phyloP scores from a whole-genome alignment of 2,888 invertebrate genomes.

The Smittia aterrima region DNA sequence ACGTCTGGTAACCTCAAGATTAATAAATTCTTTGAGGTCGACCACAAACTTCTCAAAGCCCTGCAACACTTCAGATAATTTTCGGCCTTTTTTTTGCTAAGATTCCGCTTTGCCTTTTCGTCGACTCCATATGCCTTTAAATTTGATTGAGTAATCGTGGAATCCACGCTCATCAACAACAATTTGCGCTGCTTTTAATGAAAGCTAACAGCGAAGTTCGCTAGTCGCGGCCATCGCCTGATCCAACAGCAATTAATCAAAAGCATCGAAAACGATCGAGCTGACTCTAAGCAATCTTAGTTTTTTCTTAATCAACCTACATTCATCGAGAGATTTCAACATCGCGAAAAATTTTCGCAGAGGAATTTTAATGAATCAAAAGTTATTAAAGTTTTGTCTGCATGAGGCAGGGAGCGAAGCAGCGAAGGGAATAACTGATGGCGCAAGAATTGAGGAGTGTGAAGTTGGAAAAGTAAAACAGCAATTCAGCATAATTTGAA shows the following conservation, averaged over 20 bases:
- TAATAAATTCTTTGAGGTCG: no score
- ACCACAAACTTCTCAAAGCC: no score
- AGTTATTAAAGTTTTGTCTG: conserved; percentile 26
- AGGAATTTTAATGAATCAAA: conserved; percentile 38
- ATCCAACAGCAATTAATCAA: conserved; percentile 32
- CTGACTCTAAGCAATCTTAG: neutral
- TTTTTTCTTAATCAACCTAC: conserved; percentile 41
- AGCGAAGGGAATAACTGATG: conserved; percentile 9
- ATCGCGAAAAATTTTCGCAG: conserved; percentile 16
- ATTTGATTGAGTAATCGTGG: neutral
- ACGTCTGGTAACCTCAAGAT: no score
- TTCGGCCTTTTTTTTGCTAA: neutral
- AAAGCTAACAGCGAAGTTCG: conserved; percentile 20
- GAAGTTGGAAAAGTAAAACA: neutral
- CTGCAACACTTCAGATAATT: no score
- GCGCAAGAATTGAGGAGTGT: conserved; percentile 33
- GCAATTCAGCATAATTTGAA: conserved; percentile 1
- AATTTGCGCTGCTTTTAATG: conserved; percentile 24
- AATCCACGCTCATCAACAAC: conserved; percentile 7
- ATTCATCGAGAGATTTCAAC: conserved; percentile 19
- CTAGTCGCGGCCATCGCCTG: conserved; percentile 3
- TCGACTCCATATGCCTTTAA: conserved; percentile 1
- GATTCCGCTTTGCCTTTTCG: neutral
- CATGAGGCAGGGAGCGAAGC: neutral
- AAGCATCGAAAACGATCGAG: neutral